Conservation (phyloP, 2,888 invertebrate species). For the Tubiluchus corallicola region DNA sequence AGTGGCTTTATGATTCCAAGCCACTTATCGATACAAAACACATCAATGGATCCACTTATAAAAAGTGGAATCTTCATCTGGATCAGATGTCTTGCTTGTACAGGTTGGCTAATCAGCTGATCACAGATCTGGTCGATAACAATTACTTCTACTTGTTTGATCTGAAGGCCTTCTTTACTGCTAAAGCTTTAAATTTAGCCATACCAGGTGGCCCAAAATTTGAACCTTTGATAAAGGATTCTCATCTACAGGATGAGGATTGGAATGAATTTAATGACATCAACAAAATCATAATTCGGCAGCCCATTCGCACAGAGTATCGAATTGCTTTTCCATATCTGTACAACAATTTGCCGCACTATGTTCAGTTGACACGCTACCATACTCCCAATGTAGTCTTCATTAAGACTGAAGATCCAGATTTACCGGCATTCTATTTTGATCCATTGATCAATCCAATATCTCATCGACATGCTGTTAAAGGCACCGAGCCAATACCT, state of each 20-base stretch:
- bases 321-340: conserved; percentile 97
- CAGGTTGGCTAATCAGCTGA: conserved; percentile 83
- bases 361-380: conserved; percentile 96
- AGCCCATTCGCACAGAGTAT: conserved; percentile 95
- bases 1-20: conserved; percentile 98
- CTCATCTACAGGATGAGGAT: conserved; percentile 93
- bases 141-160: conserved; percentile 99
- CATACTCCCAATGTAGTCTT: conserved; percentile 97
- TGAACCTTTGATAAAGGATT: conserved; percentile 95
- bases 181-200: conserved; percentile 97
- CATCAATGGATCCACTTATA: conserved; percentile 91
- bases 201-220: conserved; percentile 99
- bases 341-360: conserved; percentile 96
- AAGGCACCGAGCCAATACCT: conserved; percentile 58
- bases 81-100: conserved; percentile 97
- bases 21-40: conserved; percentile 73
- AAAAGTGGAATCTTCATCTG: conserved; percentile 82
- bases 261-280: conserved; percentile 99
- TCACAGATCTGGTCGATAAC: conserved; percentile 92
- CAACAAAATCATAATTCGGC: conserved; percentile 97
- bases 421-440: conserved; percentile 97
- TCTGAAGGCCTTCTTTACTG: conserved; percentile 97
- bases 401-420: conserved; percentile 99
- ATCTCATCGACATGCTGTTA: conserved; percentile 62
- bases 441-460: conserved; percentile 99